Base-by-base conservation (phyloP, 2,113 vertebrate genomes). In the Boulengeromyrus knoepffleri region DNA sequence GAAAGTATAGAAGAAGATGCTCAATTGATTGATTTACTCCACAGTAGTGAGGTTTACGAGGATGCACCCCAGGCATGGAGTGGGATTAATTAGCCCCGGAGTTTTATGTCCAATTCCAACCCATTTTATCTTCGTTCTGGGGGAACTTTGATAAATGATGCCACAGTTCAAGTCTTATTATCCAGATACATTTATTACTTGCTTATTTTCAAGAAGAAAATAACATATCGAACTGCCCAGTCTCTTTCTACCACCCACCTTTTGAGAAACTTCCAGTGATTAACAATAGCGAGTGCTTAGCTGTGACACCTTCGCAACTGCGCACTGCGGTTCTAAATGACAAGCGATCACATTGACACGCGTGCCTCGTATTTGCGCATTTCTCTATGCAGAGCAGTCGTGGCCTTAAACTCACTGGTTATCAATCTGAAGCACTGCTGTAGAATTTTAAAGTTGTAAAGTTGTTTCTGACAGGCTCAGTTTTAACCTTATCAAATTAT, bases 1-100 rank as follows among this genome's bases (percentile, higher is more conserved):
- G 91, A 36, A 42, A 93, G 53, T 21, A 2, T 77, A 89, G n/a
- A 74, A 90, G 91, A 85, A 46, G 50, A 89, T 1, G 5, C 50
- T 7, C 56, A 49, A 17, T n/a, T 87, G 90, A 86, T 45, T 46
- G 89, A 0, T 8, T 42, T 42, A 70, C 19, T n/a, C 7, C 39
- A 10, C 19, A n/a, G 39, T 45, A 85, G 80, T 21, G 17, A 46
- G 21, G 31, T 8, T 84, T 46, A 84, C 36, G 3, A 47, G 46
- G 36, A 31, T 13, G 70, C 31, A 77, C 0, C 31, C 31, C 58
- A 12, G n/a, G 62, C 62, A 66, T n/a, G n/a, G n/a, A 27, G n/a
- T 62, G 8, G 9, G 58, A 66, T 0, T 66, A n/a, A 27, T 66
- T 66, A 27, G 9, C 24, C n/a, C 1, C 1, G 8, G n/a, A 66